These are phyloP conservation scores for Melieria crassipennis DNA, from an alignment of 2,888 invertebrate genomes.

Conservation along the genomic window DNA sequence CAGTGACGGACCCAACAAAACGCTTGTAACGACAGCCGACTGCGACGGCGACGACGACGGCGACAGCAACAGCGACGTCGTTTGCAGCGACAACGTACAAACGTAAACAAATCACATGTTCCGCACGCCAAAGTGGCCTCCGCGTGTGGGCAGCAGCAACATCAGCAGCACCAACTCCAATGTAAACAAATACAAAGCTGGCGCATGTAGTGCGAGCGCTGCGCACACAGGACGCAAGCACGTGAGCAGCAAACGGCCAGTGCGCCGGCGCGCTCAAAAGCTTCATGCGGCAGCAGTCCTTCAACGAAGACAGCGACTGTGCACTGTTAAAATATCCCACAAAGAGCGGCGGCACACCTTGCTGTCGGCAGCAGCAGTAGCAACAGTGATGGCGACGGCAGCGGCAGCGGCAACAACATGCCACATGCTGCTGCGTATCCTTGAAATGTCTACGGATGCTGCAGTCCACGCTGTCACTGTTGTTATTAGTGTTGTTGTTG, in stretches of 20 bases:
- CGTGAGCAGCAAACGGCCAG: constrained; percentile 2
- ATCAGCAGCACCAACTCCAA: not conserved
- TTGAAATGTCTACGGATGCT: not conserved
- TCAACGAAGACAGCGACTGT: not conserved
- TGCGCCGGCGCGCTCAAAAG: constrained; percentile 13
- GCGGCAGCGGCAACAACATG: not conserved
- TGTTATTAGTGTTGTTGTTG: not conserved
- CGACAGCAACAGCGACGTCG: not conserved
- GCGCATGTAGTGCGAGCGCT: not conserved
- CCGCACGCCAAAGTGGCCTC: no score
- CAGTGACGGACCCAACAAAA: not conserved
- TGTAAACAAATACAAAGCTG: not conserved
- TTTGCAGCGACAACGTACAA: no score
- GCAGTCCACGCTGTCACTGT: not conserved
- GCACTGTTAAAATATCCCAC: constrained; percentile 25
- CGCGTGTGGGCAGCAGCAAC: not conserved
- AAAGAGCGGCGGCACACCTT: constrained; percentile 27
- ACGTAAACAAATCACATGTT: no score
- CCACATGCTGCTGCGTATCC: not conserved
- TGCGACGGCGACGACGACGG: not conserved
- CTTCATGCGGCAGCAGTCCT: not conserved
- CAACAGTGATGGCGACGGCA: not conserved
- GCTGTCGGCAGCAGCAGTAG: not conserved
- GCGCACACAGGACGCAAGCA: constrained; percentile 14
- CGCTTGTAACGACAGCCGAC: no score